Evolutionary conservation across 2,113 vertebrate genomes (phyloP).

Genomic region (Rynchops niger): DNA sequence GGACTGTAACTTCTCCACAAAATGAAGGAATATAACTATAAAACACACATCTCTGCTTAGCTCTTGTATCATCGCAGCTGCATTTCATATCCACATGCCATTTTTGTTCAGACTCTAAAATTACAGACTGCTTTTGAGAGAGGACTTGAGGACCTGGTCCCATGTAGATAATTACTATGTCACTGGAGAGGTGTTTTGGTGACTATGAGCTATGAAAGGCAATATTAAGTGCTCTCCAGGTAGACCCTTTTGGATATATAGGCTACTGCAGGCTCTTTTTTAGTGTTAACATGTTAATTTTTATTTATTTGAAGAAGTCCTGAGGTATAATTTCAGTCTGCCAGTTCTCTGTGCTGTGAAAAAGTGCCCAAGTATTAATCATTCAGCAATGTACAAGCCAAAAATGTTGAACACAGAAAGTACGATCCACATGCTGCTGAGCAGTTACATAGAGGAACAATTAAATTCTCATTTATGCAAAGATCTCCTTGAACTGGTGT

Average conservation of each 20-base stretch:
- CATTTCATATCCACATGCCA: neutral
- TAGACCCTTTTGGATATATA: neutral
- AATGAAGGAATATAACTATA: neutral
- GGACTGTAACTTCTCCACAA: neutral
- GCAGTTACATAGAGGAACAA: neutral
- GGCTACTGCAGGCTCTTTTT: neutral
- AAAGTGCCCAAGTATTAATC: neutral
- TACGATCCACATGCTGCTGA: neutral
- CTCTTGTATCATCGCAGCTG: neutral
- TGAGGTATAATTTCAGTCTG: neutral
- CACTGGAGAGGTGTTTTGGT: neutral
- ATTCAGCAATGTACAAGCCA: neutral
- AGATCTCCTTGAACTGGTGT: neutral
- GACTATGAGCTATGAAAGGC: neutral
- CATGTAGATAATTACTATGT: neutral
- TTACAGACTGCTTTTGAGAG: neutral
- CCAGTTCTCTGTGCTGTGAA: neutral
- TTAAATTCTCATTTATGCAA: neutral
- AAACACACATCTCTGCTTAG: neutral
- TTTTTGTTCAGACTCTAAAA: neutral
- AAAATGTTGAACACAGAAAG: neutral
- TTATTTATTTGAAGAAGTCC: neutral
- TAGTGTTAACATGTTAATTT: neutral
- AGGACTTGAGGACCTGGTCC: neutral
- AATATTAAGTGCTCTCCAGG: neutral